Evolutionary conservation across 2,888 invertebrate genomes (phyloP), one percentile per base, ranked within the genome.

Genomic region (Caenorhabditis auriculariae): DNA sequence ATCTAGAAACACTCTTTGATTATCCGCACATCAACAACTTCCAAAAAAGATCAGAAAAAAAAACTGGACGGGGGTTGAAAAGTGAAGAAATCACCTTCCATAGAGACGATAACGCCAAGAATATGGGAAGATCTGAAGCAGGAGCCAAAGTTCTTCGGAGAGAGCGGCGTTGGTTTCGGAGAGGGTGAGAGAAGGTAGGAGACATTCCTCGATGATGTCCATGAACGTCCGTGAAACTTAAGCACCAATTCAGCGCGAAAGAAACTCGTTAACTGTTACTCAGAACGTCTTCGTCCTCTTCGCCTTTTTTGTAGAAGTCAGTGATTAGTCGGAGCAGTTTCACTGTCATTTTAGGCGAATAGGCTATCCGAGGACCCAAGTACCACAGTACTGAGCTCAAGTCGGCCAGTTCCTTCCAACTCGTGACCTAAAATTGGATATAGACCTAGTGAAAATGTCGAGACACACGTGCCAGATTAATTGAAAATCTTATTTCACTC

Each of bases 141-240:
- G 87, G 44, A 88, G 88, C 90, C 96, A 98, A 61, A 98, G 48
- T 83, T 96, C 94, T 83, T 98, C 95, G 3, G 94, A 90, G 83
- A 96, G 88, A 73, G 93, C 91, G 82, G 93, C 94, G 83, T 96
- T 96, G 75, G 90, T 90, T 69, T 93, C 91, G 86, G 94, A 87
- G 74, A 93, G 88, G 0, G 93, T 91, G 23, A 98, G 85, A 0
- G 93, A 91, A 0, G 98, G 96, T 61, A 99, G 84, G 61, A 99
- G 87, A 1, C 90, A 89, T 42, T 90, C 88, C 82, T 96, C 95
- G 49, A 74, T 54, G 12, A 76, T 54, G 47, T 69, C 72, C 47
- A 76, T 60, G 48, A 78, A 66, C 4, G 48, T 42, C 28, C 53
- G 64, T 76, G 57, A 42, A 67, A 63, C 24, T 45, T 17, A 2